These are phyloP conservation scores for Ciona savignyi DNA, from an alignment of 23 tunicate species.

Conservation along the genomic window DNA sequence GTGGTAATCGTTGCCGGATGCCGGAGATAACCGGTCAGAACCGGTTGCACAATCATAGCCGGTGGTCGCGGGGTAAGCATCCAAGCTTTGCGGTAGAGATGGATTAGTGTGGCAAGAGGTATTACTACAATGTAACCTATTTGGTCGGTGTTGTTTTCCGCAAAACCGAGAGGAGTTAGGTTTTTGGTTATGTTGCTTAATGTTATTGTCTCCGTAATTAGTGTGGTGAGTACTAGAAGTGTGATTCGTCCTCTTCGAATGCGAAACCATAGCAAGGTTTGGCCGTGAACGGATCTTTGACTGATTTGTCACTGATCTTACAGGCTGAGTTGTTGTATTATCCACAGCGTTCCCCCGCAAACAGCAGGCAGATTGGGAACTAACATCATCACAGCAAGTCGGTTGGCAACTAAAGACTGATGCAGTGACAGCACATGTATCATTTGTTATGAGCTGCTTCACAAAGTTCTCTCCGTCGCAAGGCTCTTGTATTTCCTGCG, in stretches of 20 bases:
- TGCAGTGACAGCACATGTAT: not conserved
- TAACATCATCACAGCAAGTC: not conserved
- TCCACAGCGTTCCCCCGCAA: not conserved
- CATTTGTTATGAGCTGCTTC: not conserved
- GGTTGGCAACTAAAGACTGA: not conserved
- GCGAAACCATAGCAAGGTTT: not conserved
- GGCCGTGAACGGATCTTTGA: not conserved
- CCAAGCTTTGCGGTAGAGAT: not conserved
- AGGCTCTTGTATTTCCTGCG: not conserved
- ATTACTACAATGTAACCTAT: too few relatives aligned
- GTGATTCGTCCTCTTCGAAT: not conserved
- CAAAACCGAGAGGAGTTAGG: not conserved
- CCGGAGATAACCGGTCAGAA: not conserved
- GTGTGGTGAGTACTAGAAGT: too few relatives aligned
- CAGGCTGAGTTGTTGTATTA: not conserved
- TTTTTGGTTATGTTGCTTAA: too few relatives aligned
- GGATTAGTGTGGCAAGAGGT: not conserved
- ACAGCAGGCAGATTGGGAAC: not conserved
- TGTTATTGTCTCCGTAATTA: too few relatives aligned
- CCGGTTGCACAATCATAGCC: not conserved
- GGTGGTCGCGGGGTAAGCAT: not conserved
- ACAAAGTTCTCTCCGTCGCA: not conserved
- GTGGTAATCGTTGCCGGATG: conserved; percentile 11
- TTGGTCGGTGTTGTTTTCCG: not conserved
- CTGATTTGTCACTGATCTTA: not conserved